These are phyloP conservation scores for Encarsia formosa DNA, from an alignment of 2,888 invertebrate species.

Conservation along the genomic window DNA sequence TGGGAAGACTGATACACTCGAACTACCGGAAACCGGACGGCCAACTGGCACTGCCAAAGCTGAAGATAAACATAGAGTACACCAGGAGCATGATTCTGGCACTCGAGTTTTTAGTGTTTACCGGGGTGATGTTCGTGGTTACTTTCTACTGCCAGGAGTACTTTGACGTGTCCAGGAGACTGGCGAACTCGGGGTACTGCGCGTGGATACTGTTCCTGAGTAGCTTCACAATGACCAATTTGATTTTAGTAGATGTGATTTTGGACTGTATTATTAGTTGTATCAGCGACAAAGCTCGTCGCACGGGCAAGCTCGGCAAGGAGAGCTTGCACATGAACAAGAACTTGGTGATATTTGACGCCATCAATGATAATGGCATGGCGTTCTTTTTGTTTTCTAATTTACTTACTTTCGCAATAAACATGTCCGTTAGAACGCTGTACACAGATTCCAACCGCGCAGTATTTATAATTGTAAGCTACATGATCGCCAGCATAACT, in stretches of 20 bases:
- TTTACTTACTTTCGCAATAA: constrained; percentile 77
- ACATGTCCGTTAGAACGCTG: constrained; percentile 66
- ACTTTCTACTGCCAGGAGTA: constrained; percentile 53
- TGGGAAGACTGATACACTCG: constrained; percentile 57
- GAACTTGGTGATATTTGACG: constrained; percentile 61
- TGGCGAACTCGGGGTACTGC: constrained; percentile 80
- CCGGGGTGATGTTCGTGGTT: constrained; percentile 45
- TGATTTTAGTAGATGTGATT: constrained; percentile 58
- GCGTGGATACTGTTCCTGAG: constrained; percentile 69
- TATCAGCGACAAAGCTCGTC: constrained; percentile 14
- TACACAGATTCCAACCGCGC: constrained; percentile 45
- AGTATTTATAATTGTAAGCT: constrained; percentile 38
- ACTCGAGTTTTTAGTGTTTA: constrained; percentile 40
- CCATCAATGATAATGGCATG: constrained; percentile 78
- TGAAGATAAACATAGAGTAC: constrained; percentile 32
- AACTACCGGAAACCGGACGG: constrained; percentile 25
- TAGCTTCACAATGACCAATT: constrained; percentile 55
- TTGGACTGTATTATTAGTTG: constrained; percentile 40
- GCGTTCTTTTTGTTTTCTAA: constrained; percentile 81
- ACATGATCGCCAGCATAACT: constrained; percentile 38
- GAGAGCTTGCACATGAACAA: constrained; percentile 19
- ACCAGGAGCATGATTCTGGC: constrained; percentile 41
- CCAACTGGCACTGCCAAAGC: constrained; percentile 28
- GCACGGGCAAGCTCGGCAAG: constrained; percentile 12
- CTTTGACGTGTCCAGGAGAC: constrained; percentile 69